phyloP scores from a whole-genome alignment of 2,888 invertebrate genomes.

The Zaprionus bogoriensis region DNA sequence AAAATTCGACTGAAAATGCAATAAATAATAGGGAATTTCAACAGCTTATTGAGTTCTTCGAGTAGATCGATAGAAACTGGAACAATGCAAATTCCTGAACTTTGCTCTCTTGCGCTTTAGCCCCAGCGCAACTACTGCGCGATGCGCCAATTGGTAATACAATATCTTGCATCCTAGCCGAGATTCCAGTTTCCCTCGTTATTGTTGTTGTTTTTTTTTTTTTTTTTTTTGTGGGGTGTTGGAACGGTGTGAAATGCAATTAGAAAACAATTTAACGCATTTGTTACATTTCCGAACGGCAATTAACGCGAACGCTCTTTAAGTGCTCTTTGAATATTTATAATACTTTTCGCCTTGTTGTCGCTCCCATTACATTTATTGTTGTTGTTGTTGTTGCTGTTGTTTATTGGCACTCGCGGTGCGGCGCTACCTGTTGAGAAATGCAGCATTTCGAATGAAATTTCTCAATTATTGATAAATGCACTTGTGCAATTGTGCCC shows the following conservation, averaged over 20 bases:
- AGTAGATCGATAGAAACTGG: too few species aligned
- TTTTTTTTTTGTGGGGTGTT: not conserved
- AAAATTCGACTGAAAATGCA: too few species aligned
- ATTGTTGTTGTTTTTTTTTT: too few species aligned
- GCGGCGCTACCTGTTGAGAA: slow-evolving; percentile 26
- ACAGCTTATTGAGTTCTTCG: too few species aligned
- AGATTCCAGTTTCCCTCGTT: too few species aligned
- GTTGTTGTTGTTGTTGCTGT: not conserved
- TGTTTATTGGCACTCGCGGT: slow-evolving; percentile 6
- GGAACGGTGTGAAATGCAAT: not conserved
- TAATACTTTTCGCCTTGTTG: not conserved
- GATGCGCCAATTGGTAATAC: too few species aligned
- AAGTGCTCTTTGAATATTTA: not conserved
- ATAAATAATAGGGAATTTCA: too few species aligned
- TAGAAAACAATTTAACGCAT: not conserved
- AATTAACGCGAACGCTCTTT: not conserved
- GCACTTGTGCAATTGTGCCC: not conserved
- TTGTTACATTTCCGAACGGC: not conserved
- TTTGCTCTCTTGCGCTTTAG: too few species aligned
- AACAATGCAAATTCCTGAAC: too few species aligned
- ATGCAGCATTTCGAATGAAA: slow-evolving; percentile 16
- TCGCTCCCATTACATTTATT: not conserved
- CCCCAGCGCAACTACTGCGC: too few species aligned
- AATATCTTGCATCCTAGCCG: too few species aligned
- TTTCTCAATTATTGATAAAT: slow-evolving; percentile 43